Conservation (phyloP, 92 coral and sea anemone species). For the Parazoanthus atlanticus region DNA sequence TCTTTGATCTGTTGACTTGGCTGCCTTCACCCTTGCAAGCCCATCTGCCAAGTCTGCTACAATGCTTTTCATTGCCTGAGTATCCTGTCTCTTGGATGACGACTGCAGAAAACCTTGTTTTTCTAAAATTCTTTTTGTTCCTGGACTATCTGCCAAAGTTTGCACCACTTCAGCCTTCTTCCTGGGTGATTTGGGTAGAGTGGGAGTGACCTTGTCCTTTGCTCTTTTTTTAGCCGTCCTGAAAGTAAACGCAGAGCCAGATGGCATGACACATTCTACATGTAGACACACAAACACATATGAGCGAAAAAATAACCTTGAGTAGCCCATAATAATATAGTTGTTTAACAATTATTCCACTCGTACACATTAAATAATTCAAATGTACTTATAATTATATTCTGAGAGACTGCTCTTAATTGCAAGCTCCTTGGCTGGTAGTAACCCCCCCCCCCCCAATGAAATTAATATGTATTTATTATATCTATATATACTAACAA, state of each 20-base stretch:
- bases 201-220: conserved; percentile 35
- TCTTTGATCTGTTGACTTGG: conserved; percentile 24
- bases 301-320: too few relatives aligned
- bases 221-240: conserved; percentile 27
- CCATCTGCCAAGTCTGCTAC: conserved; percentile 36
- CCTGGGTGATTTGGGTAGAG: conserved; percentile 25
- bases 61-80: conserved; percentile 28
- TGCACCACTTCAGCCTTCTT: conserved; percentile 25
- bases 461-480: too few relatives aligned
- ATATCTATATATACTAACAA: too few relatives aligned
- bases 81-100: background rate
- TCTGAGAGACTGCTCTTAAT: too few relatives aligned
- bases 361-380: too few relatives aligned
- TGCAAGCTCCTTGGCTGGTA: too few relatives aligned
- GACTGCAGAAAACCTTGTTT: conserved; percentile 4
- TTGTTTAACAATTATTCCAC: too few relatives aligned
- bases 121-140: conserved; percentile 32
- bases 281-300: too few relatives aligned
- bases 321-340: too few relatives aligned
- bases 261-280: conserved; percentile 9
- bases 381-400: too few relatives aligned
- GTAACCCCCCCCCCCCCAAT: too few relatives aligned
- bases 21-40: conserved; percentile 13
- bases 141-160: conserved; percentile 16
- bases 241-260: conserved; percentile 11